Evolutionary conservation across 2,797 vertebrate genomes (phyloP), one percentile per base, ranked within the genome.

Genomic region (Denticeps clupeoides): DNA sequence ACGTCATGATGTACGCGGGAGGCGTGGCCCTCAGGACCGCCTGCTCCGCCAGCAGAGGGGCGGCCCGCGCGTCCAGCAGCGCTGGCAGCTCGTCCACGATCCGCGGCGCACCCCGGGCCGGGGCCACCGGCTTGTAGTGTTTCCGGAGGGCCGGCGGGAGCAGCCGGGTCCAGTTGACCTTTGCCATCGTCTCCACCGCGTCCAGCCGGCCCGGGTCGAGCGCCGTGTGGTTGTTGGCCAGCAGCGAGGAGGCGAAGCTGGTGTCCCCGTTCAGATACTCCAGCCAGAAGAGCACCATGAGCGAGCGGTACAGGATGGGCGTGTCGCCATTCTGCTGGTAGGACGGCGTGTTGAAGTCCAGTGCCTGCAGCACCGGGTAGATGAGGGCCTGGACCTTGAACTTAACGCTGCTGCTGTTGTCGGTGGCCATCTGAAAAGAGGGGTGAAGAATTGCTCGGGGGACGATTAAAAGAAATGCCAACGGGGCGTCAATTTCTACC

Each of bases 341-440:
- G 2, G 93, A 97, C 1, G 95, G 80, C 0, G 93, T 99, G 67
- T 91, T 79, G 73, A 99, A 95, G 71, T 99, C 95, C 1, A 97
- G 76, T 0, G 88, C 83, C 67, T 99, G 95, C 24, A 99, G 89
- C 13, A 87, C 90, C 0, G 95, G 93, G 47, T 97, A 97, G 55
- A 97, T 84, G 59, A 99, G 59, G 13, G 93, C 89, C 79, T 97
- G 95, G 22, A 84, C 60, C 61, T 91, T 93, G 3, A 89, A 86
- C 58, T 70, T 86, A 47, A 66, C 53, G 0, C 65, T 33, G 50
- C 85, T 13, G 2, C 49, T 56, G 47, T 65, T 58, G 0, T 93
- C 88, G 18, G 81, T 74, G 57, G 71, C 65, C 15, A 97, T 72
- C 94, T 99, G 79, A 31, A 24, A 18, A 13, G 31, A 7, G 56